Evolutionary conservation across 2,797 vertebrate genomes (phyloP), one percentile per base, ranked within the genome.

Genomic region (Ceryle rudis): DNA sequence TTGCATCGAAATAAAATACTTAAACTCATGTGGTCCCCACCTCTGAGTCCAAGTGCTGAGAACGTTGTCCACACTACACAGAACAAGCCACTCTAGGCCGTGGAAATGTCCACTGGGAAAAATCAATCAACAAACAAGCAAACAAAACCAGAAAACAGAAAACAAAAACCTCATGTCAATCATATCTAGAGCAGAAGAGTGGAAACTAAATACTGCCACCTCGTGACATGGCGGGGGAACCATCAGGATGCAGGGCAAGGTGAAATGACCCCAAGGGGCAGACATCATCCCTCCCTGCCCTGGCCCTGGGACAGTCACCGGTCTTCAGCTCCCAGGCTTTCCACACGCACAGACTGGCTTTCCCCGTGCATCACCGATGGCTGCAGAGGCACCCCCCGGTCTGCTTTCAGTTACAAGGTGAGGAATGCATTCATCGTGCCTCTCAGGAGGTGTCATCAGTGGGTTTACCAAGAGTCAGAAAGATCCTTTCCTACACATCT

Each of bases 311-410:
- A 6, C 6, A 3, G 5, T 4, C 15, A 25, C 6, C 1, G 0
- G 6, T 35, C 2, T 60, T 31, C 28, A 29, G 39, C 0, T 28
- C 5, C 23, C 35, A 15, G 21, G 14, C 21, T 55, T 74, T 26
- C 61, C 17, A 5, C 2, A 6, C 5, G 8, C 14, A 12, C 14
- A 33, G 6, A 15, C 1, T 1, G 3, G 6, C 6, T 51, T 79
- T 60, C 28, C 14, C 23, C 1, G 1, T 12, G 12, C 13, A 17
- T 11, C 13, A 44, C 4, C n/a, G 19, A 5, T 17, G 44, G 9
- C 25, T 41, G 8, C 1, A n/a, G 33, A 35, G 5, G 5, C 4
- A 0, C 5, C 17, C 67, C 11, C 25, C 0, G 0, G 0, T 9
- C 14, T 66, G 13, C 14, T 62, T 37, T 22, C 39, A 15, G 10